phyloP scores from a whole-genome alignment of 2,797 vertebrate species.

The Sebastolobus alascanus region DNA sequence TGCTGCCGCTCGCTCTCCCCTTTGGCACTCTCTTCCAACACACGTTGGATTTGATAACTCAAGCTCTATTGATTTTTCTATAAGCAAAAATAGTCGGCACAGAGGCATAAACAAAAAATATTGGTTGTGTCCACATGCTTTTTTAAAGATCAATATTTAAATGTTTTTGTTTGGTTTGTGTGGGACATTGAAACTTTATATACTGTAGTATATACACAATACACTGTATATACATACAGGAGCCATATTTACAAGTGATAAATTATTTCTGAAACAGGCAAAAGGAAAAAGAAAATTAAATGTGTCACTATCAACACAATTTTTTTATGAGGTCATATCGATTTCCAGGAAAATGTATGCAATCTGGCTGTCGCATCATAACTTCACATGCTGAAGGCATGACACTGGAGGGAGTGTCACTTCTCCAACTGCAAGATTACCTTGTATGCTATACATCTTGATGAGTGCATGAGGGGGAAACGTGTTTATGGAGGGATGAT shows the following conservation, averaged over 20 bases:
- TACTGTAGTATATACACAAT: not conserved
- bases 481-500: conserved; percentile 56
- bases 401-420: conserved; percentile 40
- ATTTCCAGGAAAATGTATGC: conserved; percentile 27
- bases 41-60: conserved; percentile 91
- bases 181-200: conserved; percentile 16
- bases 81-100: conserved; percentile 90
- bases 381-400: conserved; percentile 12
- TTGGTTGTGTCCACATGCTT: conserved; percentile 66
- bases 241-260: not conserved
- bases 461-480: conserved; percentile 45
- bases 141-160: conserved; percentile 60
- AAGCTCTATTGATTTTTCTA: conserved; percentile 95
- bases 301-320: not conserved
- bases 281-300: not conserved
- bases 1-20: conserved; percentile 83
- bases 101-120: conserved; percentile 74
- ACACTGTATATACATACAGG: not conserved
- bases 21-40: conserved; percentile 79
- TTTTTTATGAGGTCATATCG: conserved; percentile 1
- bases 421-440: conserved; percentile 42
- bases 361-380: conserved; percentile 23
- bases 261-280: not conserved
- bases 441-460: conserved; percentile 52
- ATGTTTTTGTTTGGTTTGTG: conserved; percentile 47